These are phyloP conservation scores for Cladorhizidae sp. DNA, from an alignment of 37 sponge, comb jelly and placozoan genomes.

Conservation along the genomic window DNA sequence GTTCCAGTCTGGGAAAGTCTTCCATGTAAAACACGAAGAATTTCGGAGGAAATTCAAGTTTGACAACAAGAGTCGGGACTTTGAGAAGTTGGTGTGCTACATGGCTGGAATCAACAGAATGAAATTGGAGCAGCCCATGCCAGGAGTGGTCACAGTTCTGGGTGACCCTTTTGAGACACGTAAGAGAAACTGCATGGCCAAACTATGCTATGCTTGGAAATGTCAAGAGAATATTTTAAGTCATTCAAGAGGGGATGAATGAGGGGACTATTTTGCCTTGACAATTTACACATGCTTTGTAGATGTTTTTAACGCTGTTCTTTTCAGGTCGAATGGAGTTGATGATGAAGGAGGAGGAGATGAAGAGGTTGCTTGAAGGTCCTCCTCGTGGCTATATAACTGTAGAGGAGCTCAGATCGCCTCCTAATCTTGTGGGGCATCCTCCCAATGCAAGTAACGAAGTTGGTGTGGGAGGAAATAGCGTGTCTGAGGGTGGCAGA, in stretches of 20 bases:
- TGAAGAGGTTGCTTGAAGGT: too few relatives aligned
- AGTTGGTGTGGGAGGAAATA: not conserved
- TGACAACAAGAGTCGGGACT: slow-evolving; percentile 26
- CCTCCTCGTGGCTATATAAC: too few relatives aligned
- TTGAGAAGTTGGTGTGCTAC: slow-evolving; percentile 55
- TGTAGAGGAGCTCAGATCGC: not conserved
- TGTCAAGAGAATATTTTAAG: too few relatives aligned
- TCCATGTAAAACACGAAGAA: not conserved
- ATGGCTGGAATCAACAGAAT: slow-evolving; percentile 62
- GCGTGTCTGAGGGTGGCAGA: too few relatives aligned
- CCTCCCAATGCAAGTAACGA: not conserved
- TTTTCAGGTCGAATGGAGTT: too few relatives aligned
- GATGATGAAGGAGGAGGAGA: too few relatives aligned
- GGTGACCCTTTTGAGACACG: not conserved
- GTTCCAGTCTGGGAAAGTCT: slow-evolving; percentile 11
- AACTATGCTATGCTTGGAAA: too few relatives aligned
- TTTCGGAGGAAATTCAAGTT: slow-evolving; percentile 23
- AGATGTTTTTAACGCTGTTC: too few relatives aligned
- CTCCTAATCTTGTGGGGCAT: not conserved
- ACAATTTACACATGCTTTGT: too few relatives aligned
- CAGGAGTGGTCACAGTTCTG: not conserved
- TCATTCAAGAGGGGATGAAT: too few relatives aligned
- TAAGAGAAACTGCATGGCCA: not conserved
- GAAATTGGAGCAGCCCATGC: not conserved
- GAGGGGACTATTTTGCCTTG: too few relatives aligned